Evolutionary conservation across 1,140 invertebrate species (phyloP).

Genomic region (Drosophila erecta): DNA sequence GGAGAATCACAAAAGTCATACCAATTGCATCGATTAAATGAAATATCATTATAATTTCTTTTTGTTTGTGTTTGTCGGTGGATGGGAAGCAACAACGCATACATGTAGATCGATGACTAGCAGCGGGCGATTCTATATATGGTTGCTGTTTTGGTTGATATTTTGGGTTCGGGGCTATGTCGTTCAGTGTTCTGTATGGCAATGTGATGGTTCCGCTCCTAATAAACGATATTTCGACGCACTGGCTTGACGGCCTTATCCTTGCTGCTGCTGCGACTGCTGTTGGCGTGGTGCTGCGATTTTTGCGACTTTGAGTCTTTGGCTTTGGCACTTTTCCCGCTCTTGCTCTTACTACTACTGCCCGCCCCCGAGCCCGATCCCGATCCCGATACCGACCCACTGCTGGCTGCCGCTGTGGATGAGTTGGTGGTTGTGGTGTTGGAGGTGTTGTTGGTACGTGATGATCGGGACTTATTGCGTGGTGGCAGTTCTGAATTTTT

Average conservation of each 20-base stretch:
- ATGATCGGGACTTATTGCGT: conserved; percentile 83
- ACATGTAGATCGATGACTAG: conserved; percentile 35
- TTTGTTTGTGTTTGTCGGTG: conserved; percentile 37
- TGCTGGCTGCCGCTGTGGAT: conserved; percentile 57
- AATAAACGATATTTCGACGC: conserved; percentile 80
- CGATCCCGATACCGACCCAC: conserved; percentile 28
- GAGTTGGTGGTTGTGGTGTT: conserved; percentile 55
- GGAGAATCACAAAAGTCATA: conserved; percentile 62
- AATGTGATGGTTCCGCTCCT: conserved; percentile 29
- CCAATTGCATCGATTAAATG: conserved; percentile 61
- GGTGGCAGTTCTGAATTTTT: conserved; percentile 79
- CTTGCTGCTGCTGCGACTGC: conserved; percentile 75
- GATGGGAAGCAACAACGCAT: conserved; percentile 33
- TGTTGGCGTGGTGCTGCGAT: conserved; percentile 58
- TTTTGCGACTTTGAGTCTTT: conserved; percentile 64
- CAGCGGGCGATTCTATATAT: conserved; percentile 9
- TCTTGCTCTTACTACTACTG: conserved; percentile 57
- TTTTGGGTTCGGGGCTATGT: conserved; percentile 18
- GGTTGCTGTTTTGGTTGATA: background rate
- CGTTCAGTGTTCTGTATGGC: conserved; percentile 53
- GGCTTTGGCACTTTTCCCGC: conserved; percentile 69
- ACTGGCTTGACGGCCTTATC: conserved; percentile 55
- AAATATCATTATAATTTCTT: conserved; percentile 26
- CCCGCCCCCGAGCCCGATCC: conserved; percentile 43
- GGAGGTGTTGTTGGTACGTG: conserved; percentile 73